Evolutionary conservation across 1,140 invertebrate species (phyloP).

Genomic region (Probaryconus sp.): DNA sequence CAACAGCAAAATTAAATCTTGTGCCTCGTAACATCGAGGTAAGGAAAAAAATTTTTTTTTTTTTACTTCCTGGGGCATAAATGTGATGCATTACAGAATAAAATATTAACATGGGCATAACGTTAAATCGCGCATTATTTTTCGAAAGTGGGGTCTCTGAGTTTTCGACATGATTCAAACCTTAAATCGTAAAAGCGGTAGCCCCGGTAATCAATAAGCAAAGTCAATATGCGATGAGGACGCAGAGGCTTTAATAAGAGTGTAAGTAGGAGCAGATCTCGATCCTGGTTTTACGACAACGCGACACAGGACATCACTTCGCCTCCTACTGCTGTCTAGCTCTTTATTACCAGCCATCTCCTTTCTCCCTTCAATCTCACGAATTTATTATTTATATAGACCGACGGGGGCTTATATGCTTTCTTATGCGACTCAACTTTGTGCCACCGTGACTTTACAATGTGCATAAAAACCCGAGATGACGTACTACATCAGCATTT

Average conservation of each 20-base stretch:
- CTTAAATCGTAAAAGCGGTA: constrained; percentile 65
- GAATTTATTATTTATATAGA: constrained; percentile 77
- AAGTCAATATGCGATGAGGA: constrained; percentile 73
- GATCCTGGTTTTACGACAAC: constrained; percentile 73
- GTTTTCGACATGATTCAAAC: constrained; percentile 36
- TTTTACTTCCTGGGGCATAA: no score
- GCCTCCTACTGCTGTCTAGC: constrained; percentile 64
- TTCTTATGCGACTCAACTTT: constrained; percentile 51
- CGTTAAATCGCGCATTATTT: no score
- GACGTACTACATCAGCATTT: constrained; percentile 30
- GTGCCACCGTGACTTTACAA: constrained; percentile 50
- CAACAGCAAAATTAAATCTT: no score
- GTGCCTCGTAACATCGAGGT: no score
- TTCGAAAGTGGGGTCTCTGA: no score
- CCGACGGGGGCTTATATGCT: constrained; percentile 63
- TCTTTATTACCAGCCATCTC: constrained; percentile 73
- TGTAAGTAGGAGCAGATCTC: constrained; percentile 64
- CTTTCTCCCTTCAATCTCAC: constrained; percentile 59
- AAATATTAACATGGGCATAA: constrained; percentile 3
- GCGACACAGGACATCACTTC: constrained; percentile 76
- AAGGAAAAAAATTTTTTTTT: no score
- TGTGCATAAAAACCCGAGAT: constrained; percentile 47
- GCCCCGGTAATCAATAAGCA: constrained; percentile 70
- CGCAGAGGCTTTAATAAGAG: constrained; percentile 74
- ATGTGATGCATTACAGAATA: background rate